These are phyloP conservation scores for Glaucidium brasilianum DNA, from an alignment of 2,113 vertebrate species.

Conservation along the genomic window DNA sequence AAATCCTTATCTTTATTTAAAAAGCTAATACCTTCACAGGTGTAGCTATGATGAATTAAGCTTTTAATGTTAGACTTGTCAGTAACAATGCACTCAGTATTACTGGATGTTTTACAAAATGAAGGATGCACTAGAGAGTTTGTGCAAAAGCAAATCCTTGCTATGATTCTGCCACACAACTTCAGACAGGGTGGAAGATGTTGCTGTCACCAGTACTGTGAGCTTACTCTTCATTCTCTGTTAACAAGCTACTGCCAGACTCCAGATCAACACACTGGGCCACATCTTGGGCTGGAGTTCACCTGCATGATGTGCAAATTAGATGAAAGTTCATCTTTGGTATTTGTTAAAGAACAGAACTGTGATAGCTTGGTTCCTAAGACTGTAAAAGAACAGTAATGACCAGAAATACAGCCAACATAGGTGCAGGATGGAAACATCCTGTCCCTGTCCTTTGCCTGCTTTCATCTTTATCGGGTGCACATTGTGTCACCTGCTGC, in stretches of 20 bases:
- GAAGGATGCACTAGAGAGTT: not conserved
- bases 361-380: not conserved
- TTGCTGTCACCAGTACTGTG: not conserved
- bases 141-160: not conserved
- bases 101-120: not conserved
- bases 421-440: not conserved
- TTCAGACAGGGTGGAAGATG: not conserved
- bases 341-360: not conserved
- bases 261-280: not conserved
- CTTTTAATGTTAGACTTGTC: not conserved
- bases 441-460: not conserved
- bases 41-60: not conserved
- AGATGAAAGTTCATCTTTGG: not conserved
- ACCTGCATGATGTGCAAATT: fast-evolving
- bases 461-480: not conserved
- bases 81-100: not conserved
- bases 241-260: not conserved
- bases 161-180: not conserved
- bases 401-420: not conserved
- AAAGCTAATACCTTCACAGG: not conserved
- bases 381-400: not conserved
- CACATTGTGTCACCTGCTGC: not conserved
- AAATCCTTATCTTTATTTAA: not conserved
- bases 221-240: not conserved
- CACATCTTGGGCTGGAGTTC: not conserved